Conservation (phyloP, 2,797 vertebrate species). For the Acomys russatus region DNA sequence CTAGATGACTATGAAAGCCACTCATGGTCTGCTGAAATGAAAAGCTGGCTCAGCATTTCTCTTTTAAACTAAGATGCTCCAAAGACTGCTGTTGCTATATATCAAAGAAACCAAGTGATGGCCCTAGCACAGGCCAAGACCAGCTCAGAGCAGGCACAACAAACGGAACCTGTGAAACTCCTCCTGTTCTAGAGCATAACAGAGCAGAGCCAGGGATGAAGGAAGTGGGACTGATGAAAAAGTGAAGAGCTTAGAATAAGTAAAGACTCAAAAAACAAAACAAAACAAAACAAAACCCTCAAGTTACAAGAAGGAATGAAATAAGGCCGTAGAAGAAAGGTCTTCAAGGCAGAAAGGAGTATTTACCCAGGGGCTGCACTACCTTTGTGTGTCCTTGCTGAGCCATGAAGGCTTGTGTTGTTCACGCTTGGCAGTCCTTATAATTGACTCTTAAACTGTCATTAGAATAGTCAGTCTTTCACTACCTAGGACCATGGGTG, state of each 20-base stretch:
- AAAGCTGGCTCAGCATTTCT: not conserved
- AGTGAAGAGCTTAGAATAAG: constrained; percentile 5
- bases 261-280: not conserved
- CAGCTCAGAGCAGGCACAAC: not conserved
- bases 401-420: not conserved
- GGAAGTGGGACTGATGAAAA: not conserved
- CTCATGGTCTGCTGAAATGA: not conserved
- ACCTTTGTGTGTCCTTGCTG: not conserved
- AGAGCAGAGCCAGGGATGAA: not conserved
- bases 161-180: not conserved
- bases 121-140: not conserved
- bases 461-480: constrained; percentile 54
- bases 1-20: not conserved
- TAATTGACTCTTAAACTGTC: constrained; percentile 18
- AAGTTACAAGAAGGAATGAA: not conserved
- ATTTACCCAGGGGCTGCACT: not conserved
- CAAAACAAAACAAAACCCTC: not conserved
- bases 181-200: not conserved
- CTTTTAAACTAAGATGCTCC: constrained; percentile 35
- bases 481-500: not conserved
- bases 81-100: not conserved
- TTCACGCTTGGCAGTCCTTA: constrained; percentile 39
- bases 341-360: not conserved
- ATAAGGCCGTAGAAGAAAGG: not conserved
- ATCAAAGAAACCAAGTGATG: not conserved